Base-by-base conservation (phyloP, 2,797 vertebrate species). In the Buceros bicornis region DNA sequence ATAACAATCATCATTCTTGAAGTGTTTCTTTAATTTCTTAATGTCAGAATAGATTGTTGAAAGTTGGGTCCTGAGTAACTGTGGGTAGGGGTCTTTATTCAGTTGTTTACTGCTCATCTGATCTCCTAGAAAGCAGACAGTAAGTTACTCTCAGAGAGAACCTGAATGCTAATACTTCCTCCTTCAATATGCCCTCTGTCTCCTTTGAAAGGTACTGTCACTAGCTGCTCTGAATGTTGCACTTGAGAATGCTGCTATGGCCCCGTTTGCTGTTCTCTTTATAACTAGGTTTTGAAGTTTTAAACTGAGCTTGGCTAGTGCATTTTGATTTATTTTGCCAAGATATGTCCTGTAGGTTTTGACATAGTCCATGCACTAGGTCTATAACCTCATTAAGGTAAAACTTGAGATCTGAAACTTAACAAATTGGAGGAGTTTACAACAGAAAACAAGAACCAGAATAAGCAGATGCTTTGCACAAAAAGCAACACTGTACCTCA, bases 151-250 rank as follows among this genome's bases (percentile, higher is more conserved):
- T 93, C 22, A 61, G n/a, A 57, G 50, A 62, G 6, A 56, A 33
- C 13, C 22, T 74, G 40, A 78, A 37, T 24, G 12, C 9, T 84
- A 35, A 16, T 77, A 43, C 15, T 93, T 81, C 7, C 4, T 87
- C 16, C 10, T 81, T 58, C 61, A 71, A 1, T 61, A 57, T 65
- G 26, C 25, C 12, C 42, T 54, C 25, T n/a, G 4, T 64, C 29
- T 94, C 42, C 48, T 70, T 83, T 58, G 58, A 78, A 93, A 69
- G 47, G 29, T 90, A 11, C 16, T 73, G 13, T 93, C 19, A 28
- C 29, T 31, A 48, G 20, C 16, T 85, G 40, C 33, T 53, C 8
- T 74, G 37, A 74, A 42, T 50, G 58, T 87, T 80, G 16, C 37
- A 31, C 7, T 69, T 78, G 4, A 61, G 43, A 22, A 26, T 80